phyloP scores from a whole-genome alignment of 2,888 invertebrate genomes.

The Sicus ferrugineus region DNA sequence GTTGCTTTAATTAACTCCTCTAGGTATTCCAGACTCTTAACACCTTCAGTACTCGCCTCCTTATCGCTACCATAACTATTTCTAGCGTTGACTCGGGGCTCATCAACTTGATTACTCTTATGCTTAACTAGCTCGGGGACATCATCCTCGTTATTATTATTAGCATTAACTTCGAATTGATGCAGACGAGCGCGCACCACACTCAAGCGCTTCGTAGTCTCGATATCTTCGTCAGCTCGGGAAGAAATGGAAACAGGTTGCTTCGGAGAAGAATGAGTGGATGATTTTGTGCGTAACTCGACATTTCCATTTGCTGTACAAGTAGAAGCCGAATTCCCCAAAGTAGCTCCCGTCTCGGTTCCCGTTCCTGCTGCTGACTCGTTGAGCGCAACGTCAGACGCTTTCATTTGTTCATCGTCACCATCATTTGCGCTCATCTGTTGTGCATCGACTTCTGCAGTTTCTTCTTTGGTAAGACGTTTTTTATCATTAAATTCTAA shows the following conservation, averaged over 20 bases:
- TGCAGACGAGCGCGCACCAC: conserved; percentile 56
- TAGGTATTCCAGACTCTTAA: neutral
- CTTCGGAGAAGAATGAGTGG: conserved; percentile 7
- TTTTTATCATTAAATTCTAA: conserved; percentile 48
- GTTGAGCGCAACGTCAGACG: conserved; percentile 16
- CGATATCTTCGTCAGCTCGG: conserved; percentile 42
- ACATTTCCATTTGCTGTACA: conserved; percentile 34
- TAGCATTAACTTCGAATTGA: conserved; percentile 55
- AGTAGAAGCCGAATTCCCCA: neutral
- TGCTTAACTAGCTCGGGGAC: conserved; percentile 27
- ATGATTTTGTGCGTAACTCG: conserved; percentile 37
- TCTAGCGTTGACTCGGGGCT: conserved; percentile 33
- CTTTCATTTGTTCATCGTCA: conserved; percentile 17
- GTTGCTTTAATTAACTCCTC: neutral
- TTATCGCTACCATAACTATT: conserved; percentile 35
- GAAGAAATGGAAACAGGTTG: conserved; percentile 28
- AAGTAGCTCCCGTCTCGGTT: conserved; percentile 26
- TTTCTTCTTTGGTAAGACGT: conserved; percentile 57
- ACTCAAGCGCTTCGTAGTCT: conserved; percentile 50
- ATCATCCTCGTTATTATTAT: conserved; percentile 35
- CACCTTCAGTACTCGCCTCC: neutral
- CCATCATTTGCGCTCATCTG: conserved; percentile 44
- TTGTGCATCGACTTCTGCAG: conserved; percentile 44
- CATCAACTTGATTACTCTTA: conserved; percentile 28
- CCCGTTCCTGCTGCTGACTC: conserved; percentile 28